These are phyloP conservation scores for Lophotis ruficrista DNA, from an alignment of 2,113 vertebrate genomes.

Conservation along the genomic window DNA sequence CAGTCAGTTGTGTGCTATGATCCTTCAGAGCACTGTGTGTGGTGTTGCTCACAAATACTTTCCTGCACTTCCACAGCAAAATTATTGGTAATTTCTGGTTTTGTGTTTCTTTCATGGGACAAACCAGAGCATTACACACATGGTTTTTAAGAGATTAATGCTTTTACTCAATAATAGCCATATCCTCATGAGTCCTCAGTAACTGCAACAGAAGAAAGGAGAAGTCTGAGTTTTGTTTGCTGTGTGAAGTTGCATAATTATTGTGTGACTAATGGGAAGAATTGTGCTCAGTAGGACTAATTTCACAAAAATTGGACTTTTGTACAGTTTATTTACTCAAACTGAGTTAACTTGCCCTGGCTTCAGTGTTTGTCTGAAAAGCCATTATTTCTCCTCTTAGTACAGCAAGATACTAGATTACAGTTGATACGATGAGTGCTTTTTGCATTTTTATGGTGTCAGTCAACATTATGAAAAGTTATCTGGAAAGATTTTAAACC, in stretches of 20 bases:
- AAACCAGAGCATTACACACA: conserved; percentile 61
- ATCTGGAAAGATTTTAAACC: neutral
- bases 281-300: conserved; percentile 13
- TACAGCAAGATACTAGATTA: neutral
- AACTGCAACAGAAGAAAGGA: neutral
- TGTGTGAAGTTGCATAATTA: conserved; percentile 47
- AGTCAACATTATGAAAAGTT: neutral
- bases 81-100: conserved; percentile 83
- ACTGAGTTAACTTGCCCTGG: conserved; percentile 1
- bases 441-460: neutral
- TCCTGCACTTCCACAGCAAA: conserved; percentile 71
- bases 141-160: conserved; percentile 58
- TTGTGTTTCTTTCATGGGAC: conserved; percentile 79
- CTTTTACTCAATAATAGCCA: conserved; percentile 54
- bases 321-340: conserved; percentile 20
- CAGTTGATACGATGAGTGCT: neutral
- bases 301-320: conserved; percentile 23
- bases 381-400: neutral
- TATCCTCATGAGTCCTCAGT: conserved; percentile 28
- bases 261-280: conserved; percentile 45
- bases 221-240: conserved; percentile 23
- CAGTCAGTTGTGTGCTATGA: conserved; percentile 75
- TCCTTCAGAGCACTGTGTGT: conserved; percentile 75
- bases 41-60: conserved; percentile 79
- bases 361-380: conserved; percentile 10